Evolutionary conservation across 2,797 vertebrate genomes (phyloP), one percentile per base, ranked within the genome.

Genomic region (Microhierax caerulescens): DNA sequence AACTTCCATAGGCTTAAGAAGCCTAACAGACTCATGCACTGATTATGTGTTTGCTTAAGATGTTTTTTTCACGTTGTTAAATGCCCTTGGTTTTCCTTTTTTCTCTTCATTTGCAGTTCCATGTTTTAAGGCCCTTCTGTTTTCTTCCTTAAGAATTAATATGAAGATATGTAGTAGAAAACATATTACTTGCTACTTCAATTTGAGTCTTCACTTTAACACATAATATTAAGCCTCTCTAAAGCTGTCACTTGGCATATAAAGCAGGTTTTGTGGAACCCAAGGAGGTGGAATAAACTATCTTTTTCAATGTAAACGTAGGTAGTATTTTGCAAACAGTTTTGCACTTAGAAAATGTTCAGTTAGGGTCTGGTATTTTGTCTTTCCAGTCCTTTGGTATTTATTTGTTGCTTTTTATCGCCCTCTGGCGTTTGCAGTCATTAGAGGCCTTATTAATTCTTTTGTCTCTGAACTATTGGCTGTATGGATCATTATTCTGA

Each of bases 341-440:
- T 74, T 74, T 36, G 17, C 36, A n/a, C 47, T 11, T 39, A 45
- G 48, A 36, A 83, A 48, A 37, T 7, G 7, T 56, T 88, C 7
- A 4, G 5, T n/a, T 30, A 21, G 0, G 1, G 24, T 10, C 12
- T 21, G 4, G 19, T 61, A 5, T 74, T 90, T 73, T 67, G 24
- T 54, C 22, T 70, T 89, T 53, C 4, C 37, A 32, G 7, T 17
- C 21, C n/a, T 59, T 65, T 64, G n/a, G 5, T 30, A 15, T 37
- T 70, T 63, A 20, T 60, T 54, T 90, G 36, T 85, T 73, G 60
- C 9, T 30, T 89, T 93, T 79, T 95, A 85, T 87, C 56, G 84
- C 97, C 97, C 90, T 83, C 97, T 97, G 69, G 88, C 96, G 96
- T 73, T 0, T 67, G 25, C 39, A 63, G 45, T 72, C 13, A 57